A percentile compares a stretch with the other conserved stretches of the same genome.
Conservation (phyloP, 2,797 vertebrate species). For the Eulemur albifrons region DNA sequence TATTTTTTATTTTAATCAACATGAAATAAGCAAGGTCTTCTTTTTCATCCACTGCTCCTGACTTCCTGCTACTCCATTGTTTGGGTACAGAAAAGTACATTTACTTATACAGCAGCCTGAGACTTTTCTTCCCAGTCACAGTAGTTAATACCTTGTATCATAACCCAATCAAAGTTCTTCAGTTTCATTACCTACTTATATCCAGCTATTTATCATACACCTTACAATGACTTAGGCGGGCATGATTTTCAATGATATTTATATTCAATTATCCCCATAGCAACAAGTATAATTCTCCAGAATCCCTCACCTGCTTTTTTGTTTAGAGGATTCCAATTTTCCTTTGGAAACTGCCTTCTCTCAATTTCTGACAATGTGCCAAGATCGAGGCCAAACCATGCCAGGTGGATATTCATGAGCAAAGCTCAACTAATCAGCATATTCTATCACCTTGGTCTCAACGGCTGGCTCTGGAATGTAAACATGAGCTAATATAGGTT, state of each 20-base stretch:
- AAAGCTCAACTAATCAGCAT: not conserved
- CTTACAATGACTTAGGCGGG: not conserved
- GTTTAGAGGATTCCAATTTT: not conserved
- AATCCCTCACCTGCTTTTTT: not conserved
- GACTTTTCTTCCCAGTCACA: not conserved
- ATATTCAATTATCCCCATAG: not conserved
- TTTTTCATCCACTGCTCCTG: not conserved
- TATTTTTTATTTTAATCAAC: not conserved
- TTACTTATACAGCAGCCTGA: not conserved
- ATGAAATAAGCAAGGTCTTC: not conserved
- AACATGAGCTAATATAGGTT: not conserved
- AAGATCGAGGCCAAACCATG: not conserved
- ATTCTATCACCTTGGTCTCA: not conserved
- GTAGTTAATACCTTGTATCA: not conserved
- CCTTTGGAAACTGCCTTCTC: not conserved
- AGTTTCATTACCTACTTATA: not conserved
- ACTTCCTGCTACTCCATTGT: not conserved
- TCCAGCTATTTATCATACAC: not conserved
- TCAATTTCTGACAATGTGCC: not conserved
- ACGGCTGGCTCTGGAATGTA: not conserved
- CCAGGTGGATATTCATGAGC: not conserved
- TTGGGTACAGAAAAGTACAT: not conserved
- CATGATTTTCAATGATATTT: not conserved
- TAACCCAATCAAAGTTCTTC: not conserved
- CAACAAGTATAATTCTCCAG: not conserved